phyloP scores from a whole-genome alignment of 2,888 invertebrate species.

The Cosmopolites sordidus region DNA sequence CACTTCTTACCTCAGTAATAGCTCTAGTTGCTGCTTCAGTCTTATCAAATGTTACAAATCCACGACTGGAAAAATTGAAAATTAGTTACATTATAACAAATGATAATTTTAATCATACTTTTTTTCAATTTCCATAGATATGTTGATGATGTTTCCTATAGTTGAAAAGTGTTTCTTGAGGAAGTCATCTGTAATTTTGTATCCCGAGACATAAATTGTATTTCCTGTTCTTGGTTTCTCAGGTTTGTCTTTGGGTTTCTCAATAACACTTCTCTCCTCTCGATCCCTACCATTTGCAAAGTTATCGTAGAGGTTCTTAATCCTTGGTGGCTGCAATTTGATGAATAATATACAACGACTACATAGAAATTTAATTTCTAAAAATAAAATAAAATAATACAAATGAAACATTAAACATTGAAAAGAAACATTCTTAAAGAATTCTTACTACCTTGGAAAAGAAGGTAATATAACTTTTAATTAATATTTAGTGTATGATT shows the following conservation, averaged over 20 bases:
- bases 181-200: constrained; percentile 74
- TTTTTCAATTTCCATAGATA: constrained; percentile 80
- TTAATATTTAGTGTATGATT: no score
- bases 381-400: no score
- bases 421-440: no score
- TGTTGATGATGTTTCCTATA: constrained; percentile 72
- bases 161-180: constrained; percentile 70
- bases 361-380: no score
- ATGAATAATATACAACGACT: no score
- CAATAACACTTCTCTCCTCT: constrained; percentile 56
- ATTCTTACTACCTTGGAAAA: no score
- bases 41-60: constrained; percentile 89
- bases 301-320: constrained; percentile 66
- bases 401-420: no score
- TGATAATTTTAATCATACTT: constrained; percentile 52
- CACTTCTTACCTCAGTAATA: constrained; percentile 59
- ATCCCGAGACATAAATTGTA: constrained; percentile 77
- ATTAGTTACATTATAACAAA: constrained; percentile 4
- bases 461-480: no score
- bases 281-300: constrained; percentile 66
- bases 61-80: constrained; percentile 64
- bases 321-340: constrained; percentile 52
- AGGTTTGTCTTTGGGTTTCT: constrained; percentile 51
- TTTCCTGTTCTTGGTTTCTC: constrained; percentile 72
- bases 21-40: constrained; percentile 82